Conservation (phyloP, 2,113 vertebrate genomes). For the Hemichromis elongatus region DNA sequence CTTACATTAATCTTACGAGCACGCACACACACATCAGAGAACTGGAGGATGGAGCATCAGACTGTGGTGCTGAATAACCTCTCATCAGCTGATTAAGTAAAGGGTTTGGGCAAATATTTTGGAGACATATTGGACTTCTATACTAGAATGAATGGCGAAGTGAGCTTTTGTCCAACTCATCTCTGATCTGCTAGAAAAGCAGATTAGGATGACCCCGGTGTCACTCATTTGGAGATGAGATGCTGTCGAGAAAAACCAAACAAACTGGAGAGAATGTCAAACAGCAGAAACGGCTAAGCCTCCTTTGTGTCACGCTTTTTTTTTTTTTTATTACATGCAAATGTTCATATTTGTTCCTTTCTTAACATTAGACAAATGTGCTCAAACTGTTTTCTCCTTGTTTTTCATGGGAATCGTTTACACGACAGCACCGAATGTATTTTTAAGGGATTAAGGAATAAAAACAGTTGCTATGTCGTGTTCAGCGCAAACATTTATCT, state of each 20-base stretch:
- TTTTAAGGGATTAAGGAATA: background rate
- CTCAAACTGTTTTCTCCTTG: background rate
- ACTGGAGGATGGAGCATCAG: slow-evolving; percentile 16
- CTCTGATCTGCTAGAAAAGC: slow-evolving; percentile 64
- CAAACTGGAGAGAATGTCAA: slow-evolving; percentile 68
- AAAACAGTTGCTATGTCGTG: background rate
- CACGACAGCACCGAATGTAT: background rate
- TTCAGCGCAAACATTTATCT: slow-evolving; percentile 36
- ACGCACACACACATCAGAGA: background rate
- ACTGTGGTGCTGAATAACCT: slow-evolving; percentile 42
- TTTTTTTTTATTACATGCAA: background rate
- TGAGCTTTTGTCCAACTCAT: slow-evolving; percentile 52
- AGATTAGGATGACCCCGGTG: slow-evolving; percentile 68
- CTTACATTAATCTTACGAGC: background rate
- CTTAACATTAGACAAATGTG: background rate
- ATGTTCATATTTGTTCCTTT: background rate
- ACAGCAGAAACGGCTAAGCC: slow-evolving; percentile 41
- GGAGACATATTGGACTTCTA: slow-evolving; percentile 51
- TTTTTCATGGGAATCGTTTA: background rate
- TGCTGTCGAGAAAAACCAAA: slow-evolving; percentile 66
- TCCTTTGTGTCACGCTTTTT: background rate
- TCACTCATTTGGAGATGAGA: slow-evolving; percentile 72
- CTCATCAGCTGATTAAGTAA: slow-evolving; percentile 57
- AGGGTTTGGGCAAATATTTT: slow-evolving; percentile 72
- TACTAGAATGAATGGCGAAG: slow-evolving; percentile 33